A percentile compares a stretch with the other conserved stretches of the same genome.
Evolutionary conservation across 2,113 vertebrate species (phyloP).

Genomic region (Barbus barbus): DNA sequence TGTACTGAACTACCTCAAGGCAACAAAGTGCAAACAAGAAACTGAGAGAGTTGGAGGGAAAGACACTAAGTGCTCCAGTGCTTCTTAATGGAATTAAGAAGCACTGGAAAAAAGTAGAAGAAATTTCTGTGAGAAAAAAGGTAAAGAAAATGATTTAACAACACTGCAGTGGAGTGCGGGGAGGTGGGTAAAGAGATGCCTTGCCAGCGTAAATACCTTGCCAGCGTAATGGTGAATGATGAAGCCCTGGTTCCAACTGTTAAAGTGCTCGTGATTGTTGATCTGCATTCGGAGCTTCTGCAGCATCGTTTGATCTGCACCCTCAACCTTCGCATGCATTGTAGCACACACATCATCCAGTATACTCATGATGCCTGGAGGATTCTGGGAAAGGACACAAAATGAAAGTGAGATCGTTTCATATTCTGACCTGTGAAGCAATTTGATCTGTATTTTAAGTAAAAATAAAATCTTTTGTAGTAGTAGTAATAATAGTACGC

Average conservation of each 20-base stretch:
- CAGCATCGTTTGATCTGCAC: constrained; percentile 94
- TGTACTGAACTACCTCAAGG: constrained; percentile 39
- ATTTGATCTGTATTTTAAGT: background rate
- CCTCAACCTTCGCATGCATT: constrained; percentile 96
- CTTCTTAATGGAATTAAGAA: no score
- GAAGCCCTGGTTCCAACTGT: constrained; percentile 99
- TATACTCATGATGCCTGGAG: constrained; percentile 95
- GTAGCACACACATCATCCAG: constrained; percentile 97
- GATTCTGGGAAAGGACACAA: constrained; percentile 77
- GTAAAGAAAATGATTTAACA: background rate
- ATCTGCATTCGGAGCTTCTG: constrained; percentile 95
- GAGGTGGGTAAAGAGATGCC: background rate
- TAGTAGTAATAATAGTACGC: background rate
- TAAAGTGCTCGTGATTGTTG: constrained; percentile 97
- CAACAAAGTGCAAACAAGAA: constrained; percentile 14
- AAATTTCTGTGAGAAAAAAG: background rate
- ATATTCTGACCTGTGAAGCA: background rate
- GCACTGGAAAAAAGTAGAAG: background rate
- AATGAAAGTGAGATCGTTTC: background rate
- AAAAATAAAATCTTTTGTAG: background rate
- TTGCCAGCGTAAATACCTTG: constrained; percentile 77
- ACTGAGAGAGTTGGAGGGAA: constrained; percentile 22
- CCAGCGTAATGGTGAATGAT: constrained; percentile 98
- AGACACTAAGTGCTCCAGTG: no score
- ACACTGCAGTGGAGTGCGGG: background rate